A percentile compares a stretch with the other conserved stretches of the same genome.
Evolutionary conservation across 2,888 invertebrate genomes (phyloP).

Genomic region (Mellilla xanthometata): DNA sequence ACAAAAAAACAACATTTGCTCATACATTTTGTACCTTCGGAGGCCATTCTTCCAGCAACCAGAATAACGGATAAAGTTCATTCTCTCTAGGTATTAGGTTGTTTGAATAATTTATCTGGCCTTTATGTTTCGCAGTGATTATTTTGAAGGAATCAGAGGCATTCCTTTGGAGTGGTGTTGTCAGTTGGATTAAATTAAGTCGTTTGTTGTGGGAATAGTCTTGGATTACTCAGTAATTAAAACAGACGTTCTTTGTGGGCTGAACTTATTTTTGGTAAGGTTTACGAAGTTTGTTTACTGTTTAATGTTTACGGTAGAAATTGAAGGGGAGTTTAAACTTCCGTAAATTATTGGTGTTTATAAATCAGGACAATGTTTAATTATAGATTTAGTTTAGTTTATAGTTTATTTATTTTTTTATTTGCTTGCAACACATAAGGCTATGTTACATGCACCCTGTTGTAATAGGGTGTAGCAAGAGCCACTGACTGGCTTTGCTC

Average conservation of each 20-base stretch:
- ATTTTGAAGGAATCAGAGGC: constrained; percentile 26
- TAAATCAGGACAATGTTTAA: too few relatives aligned
- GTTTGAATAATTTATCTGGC: constrained; percentile 41
- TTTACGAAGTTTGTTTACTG: too few relatives aligned
- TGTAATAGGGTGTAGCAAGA: too few relatives aligned
- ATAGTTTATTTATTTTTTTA: too few relatives aligned
- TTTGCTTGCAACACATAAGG: too few relatives aligned
- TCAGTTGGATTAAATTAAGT: constrained; percentile 20
- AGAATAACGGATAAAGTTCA: background rate
- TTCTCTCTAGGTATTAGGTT: constrained; percentile 29
- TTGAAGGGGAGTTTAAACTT: too few relatives aligned
- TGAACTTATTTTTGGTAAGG: too few relatives aligned
- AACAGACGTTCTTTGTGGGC: background rate
- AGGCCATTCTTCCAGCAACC: background rate
- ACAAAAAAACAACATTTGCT: background rate
- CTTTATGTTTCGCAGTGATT: constrained; percentile 35
- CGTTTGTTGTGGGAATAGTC: constrained; percentile 24
- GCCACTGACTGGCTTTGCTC: too few relatives aligned
- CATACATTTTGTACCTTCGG: background rate
- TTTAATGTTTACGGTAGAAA: too few relatives aligned
- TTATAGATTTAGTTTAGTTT: too few relatives aligned
- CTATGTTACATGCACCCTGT: too few relatives aligned
- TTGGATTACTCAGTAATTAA: constrained; percentile 9
- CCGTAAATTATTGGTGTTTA: too few relatives aligned
- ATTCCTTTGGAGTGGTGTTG: constrained; percentile 27